A percentile compares a stretch with the other conserved stretches of the same genome.
These are phyloP conservation scores for Hafferia zeledoni DNA, from an alignment of 2,797 vertebrate genomes.

Conservation along the genomic window DNA sequence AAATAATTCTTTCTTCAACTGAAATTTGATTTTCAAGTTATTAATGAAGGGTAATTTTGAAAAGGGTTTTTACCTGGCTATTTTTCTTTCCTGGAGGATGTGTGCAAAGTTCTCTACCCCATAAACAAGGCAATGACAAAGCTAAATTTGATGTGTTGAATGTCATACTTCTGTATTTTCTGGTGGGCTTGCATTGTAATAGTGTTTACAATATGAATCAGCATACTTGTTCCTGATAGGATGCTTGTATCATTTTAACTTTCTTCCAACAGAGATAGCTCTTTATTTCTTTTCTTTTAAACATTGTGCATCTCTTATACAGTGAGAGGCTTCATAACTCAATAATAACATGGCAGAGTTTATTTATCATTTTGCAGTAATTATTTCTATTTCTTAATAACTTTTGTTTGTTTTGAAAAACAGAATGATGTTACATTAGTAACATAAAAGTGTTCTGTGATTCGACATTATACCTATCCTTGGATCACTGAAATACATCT, in stretches of 20 bases:
- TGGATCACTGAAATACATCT: not conserved
- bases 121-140: not conserved
- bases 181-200: not conserved
- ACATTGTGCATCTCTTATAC: not conserved
- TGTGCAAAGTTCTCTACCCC: not conserved
- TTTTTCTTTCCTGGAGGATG: not conserved
- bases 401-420: not conserved
- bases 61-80: not conserved
- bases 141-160: not conserved
- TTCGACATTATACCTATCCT: not conserved
- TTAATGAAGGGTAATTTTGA: not conserved
- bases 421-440: not conserved
- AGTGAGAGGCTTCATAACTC: not conserved
- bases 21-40: not conserved
- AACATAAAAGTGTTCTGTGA: not conserved
- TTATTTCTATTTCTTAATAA: not conserved
- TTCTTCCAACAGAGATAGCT: not conserved
- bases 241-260: conserved; percentile 35
- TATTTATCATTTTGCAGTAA: not conserved
- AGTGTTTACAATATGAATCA: conserved; percentile 25
- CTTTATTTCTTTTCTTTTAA: not conserved
- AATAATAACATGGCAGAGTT: not conserved
- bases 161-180: conserved; percentile 1
- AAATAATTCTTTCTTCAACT: not conserved
- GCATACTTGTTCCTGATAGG: conserved; percentile 3